Conservation (phyloP, 2,797 vertebrate genomes). For the Leuciscus waleckii region DNA sequence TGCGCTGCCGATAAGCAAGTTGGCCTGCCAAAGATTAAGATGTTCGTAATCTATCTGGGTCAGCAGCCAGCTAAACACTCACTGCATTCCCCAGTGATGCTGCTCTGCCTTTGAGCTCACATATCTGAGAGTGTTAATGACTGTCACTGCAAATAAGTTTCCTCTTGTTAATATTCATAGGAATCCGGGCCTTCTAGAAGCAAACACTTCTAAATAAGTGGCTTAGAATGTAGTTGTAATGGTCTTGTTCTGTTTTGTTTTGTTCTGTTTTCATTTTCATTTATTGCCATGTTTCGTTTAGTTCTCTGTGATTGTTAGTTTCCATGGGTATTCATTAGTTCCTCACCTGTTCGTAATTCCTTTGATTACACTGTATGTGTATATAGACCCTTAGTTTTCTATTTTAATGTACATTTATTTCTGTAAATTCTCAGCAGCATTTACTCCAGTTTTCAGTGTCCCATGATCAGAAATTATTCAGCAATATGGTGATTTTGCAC, state of each 20-base stretch:
- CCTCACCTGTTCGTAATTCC: background rate
- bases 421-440: too few species aligned
- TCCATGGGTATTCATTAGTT: too few species aligned
- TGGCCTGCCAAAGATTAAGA: constrained; percentile 46
- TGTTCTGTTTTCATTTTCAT: background rate
- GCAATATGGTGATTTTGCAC: too few species aligned
- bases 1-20: constrained; percentile 41
- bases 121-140: constrained; percentile 33
- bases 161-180: constrained; percentile 24
- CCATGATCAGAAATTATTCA: background rate
- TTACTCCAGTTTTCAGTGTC: background rate
- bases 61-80: constrained; percentile 25
- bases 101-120: constrained; percentile 18
- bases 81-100: constrained; percentile 10
- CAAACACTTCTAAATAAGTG: background rate
- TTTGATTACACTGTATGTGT: background rate
- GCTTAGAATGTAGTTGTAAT: background rate
- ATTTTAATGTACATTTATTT: too few species aligned
- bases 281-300: background rate
- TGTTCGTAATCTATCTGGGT: constrained; percentile 38
- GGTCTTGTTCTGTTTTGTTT: background rate
- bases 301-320: background rate
- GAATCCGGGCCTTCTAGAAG: background rate
- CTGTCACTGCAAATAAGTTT: constrained; percentile 28
- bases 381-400: background rate